Conservation (phyloP, 2,888 invertebrate species). For the Coleophora deauratella region DNA sequence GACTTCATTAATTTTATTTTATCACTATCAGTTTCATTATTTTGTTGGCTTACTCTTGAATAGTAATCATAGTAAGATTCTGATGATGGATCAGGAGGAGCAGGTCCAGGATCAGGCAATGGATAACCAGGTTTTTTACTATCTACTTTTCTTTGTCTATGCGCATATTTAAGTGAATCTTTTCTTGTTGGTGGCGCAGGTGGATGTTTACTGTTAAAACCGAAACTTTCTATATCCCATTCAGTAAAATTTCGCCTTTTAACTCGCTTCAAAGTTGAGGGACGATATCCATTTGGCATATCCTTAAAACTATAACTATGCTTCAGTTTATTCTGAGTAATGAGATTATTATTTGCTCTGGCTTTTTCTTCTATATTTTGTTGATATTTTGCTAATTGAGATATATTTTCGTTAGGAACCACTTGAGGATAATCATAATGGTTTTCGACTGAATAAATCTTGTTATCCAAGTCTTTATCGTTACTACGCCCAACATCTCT, state of each 20-base stretch:
- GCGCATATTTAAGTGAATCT: constrained; percentile 69
- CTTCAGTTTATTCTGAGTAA: constrained; percentile 66
- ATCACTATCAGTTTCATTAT: constrained; percentile 65
- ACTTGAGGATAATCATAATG: constrained; percentile 42
- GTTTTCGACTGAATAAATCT: constrained; percentile 45
- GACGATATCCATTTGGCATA: constrained; percentile 75
- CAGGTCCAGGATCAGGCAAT: constrained; percentile 62
- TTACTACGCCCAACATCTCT: constrained; percentile 55
- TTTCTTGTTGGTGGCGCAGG: constrained; percentile 61
- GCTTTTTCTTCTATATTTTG: constrained; percentile 73
- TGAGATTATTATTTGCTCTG: constrained; percentile 67
- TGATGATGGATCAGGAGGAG: constrained; percentile 59
- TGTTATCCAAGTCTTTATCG: constrained; percentile 42
- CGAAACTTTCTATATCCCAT: constrained; percentile 71
- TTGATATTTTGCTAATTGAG: constrained; percentile 77
- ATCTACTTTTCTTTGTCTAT: constrained; percentile 64
- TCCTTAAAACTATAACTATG: constrained; percentile 76
- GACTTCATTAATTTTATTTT: constrained; percentile 58
- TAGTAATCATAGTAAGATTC: constrained; percentile 71
- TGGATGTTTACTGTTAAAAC: constrained; percentile 47
- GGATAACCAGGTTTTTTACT: constrained; percentile 56
- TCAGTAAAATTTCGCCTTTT: constrained; percentile 72
- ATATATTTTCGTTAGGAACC: constrained; percentile 59
- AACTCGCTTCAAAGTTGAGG: constrained; percentile 72
- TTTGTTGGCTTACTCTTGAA: constrained; percentile 67